phyloP scores from a whole-genome alignment of 1,140 invertebrate genomes.

The Globodera rostochiensis region DNA sequence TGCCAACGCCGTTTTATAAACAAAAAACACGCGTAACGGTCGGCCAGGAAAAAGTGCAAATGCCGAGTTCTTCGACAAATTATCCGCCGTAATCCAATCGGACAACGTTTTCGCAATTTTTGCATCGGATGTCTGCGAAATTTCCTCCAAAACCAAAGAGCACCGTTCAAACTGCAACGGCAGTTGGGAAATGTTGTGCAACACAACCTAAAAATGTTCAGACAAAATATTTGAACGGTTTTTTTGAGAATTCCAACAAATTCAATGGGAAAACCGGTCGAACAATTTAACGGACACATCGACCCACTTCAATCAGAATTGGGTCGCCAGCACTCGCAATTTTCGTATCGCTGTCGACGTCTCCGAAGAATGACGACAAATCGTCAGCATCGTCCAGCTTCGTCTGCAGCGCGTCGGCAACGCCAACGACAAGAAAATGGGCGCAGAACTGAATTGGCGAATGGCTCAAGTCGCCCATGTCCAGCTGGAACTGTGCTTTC shows the following conservation, averaged over 20 bases:
- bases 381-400: neutral
- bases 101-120: neutral
- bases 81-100: neutral
- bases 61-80: neutral
- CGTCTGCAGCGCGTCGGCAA: neutral
- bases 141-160: constrained; percentile 15
- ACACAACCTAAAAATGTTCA: constrained; percentile 1
- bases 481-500: neutral
- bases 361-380: neutral
- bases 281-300: neutral
- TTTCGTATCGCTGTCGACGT: neutral
- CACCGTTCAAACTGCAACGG: constrained; percentile 9
- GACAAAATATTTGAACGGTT: neutral
- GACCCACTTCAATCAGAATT: constrained; percentile 13
- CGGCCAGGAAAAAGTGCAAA: neutral
- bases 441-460: neutral
- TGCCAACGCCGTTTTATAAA: neutral
- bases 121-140: neutral
- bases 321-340: constrained; percentile 9
- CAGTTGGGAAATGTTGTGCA: constrained; percentile 7
- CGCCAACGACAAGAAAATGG: neutral
- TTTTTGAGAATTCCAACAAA: neutral
- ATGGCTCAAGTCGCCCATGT: neutral
- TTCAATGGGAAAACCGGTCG: too few species aligned
- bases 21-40: neutral